phyloP scores from a whole-genome alignment of 1,140 invertebrate species.

The Drosophila navojoa region DNA sequence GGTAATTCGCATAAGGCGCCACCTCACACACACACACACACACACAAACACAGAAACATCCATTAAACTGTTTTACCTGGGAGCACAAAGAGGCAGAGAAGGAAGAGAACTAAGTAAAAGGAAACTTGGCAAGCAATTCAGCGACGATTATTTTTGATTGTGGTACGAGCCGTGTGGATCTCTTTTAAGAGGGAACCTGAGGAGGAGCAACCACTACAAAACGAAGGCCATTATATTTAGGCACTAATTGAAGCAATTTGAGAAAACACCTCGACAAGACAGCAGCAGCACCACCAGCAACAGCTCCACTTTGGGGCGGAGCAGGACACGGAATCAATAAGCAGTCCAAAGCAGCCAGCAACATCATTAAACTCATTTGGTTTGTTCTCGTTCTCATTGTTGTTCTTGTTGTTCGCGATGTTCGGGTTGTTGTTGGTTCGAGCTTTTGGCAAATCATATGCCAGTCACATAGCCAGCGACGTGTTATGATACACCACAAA shows the following conservation, averaged over 20 bases:
- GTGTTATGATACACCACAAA: conserved; percentile 73
- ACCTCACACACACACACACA: conserved; percentile 22
- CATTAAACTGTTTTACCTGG: conserved; percentile 22
- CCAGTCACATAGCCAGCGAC: conserved; percentile 75
- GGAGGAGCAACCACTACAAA: conserved; percentile 53
- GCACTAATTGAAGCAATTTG: conserved; percentile 80
- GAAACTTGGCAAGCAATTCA: conserved; percentile 63
- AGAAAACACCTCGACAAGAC: conserved; percentile 68
- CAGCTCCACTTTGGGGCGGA: conserved; percentile 15
- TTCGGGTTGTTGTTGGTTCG: conserved; percentile 18
- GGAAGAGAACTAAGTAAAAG: conserved; percentile 49
- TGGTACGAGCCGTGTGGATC: conserved; percentile 30
- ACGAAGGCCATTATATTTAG: conserved; percentile 74
- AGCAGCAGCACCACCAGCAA: not conserved
- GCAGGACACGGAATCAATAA: conserved; percentile 66
- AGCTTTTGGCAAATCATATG: conserved; percentile 59
- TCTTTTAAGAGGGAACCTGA: not conserved
- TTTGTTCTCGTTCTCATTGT: conserved; percentile 14
- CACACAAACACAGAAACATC: not conserved
- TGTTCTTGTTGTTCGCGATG: conserved; percentile 7
- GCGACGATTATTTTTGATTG: conserved; percentile 74
- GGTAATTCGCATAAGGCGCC: conserved; percentile 37
- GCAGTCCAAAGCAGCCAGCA: conserved; percentile 38
- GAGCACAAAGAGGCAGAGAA: conserved; percentile 11
- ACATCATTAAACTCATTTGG: conserved; percentile 57